Evolutionary conservation across 1,140 invertebrate species (phyloP).

Genomic region (Sitobion miscanthi): DNA sequence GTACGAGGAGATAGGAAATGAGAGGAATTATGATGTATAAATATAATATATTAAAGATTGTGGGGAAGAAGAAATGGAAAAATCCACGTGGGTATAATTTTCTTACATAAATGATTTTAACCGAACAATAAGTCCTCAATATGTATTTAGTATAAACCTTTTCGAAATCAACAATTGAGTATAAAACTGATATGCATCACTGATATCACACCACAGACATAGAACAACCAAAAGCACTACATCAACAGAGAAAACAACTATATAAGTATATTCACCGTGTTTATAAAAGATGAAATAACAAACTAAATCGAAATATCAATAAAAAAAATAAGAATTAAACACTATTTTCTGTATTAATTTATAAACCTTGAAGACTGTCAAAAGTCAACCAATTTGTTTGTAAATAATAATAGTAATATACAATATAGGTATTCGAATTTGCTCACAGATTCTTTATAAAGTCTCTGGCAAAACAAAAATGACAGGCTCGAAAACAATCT

Average conservation of each 20-base stretch:
- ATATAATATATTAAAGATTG: conserved; percentile 9
- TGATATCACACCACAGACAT: neutral
- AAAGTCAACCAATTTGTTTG: neutral
- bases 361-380: neutral
- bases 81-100: neutral
- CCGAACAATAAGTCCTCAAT: neutral
- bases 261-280: neutral
- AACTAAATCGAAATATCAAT: neutral
- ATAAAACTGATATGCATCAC: neutral
- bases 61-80: neutral
- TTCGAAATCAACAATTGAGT: neutral
- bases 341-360: neutral
- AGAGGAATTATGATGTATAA: neutral
- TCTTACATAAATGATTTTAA: neutral
- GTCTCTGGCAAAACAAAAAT: neutral
- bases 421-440: neutral
- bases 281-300: neutral
- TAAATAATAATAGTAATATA: neutral
- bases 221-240: neutral
- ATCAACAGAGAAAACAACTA: neutral
- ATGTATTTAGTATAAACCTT: neutral
- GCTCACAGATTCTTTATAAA: neutral
- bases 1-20: neutral
- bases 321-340: neutral
- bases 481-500: neutral